These are phyloP conservation scores for Theristicus caerulescens DNA, from an alignment of 2,113 vertebrate species.

Conservation along the genomic window DNA sequence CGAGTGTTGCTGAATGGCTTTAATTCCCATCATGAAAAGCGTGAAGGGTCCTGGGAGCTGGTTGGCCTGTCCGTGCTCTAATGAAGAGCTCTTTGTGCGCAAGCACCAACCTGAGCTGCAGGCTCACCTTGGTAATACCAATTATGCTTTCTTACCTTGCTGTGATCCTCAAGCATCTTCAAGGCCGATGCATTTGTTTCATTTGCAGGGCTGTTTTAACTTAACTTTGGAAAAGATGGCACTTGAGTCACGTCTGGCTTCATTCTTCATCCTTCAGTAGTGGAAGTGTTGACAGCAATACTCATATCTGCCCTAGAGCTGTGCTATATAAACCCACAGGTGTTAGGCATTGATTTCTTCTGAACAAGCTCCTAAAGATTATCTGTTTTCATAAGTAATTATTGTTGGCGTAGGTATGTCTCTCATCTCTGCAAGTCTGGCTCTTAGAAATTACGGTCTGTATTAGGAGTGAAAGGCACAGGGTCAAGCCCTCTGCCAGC, in stretches of 20 bases:
- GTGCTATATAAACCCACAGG: background rate
- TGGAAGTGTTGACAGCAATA: constrained; percentile 2
- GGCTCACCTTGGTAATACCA: background rate
- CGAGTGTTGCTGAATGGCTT: background rate
- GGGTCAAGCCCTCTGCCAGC: background rate
- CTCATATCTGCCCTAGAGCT: background rate
- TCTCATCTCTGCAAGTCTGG: background rate
- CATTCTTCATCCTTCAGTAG: background rate
- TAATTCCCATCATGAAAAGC: background rate
- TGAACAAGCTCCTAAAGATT: background rate
- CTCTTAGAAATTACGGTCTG: background rate
- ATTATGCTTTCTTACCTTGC: background rate
- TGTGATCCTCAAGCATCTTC: background rate
- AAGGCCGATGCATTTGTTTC: background rate
- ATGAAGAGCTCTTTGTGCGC: background rate
- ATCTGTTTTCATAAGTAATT: constrained; percentile 20
- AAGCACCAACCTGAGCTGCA: background rate
- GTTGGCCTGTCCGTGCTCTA: background rate
- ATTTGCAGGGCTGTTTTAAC: background rate
- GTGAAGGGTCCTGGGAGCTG: background rate
- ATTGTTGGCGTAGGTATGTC: background rate
- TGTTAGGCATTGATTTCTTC: constrained; percentile 22
- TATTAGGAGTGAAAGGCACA: background rate
- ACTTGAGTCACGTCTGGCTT: background rate
- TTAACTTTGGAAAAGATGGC: background rate